Evolutionary conservation across 2,888 invertebrate species (phyloP), one percentile per base, ranked within the genome.

Genomic region (Pristionchus exspectatus): DNA sequence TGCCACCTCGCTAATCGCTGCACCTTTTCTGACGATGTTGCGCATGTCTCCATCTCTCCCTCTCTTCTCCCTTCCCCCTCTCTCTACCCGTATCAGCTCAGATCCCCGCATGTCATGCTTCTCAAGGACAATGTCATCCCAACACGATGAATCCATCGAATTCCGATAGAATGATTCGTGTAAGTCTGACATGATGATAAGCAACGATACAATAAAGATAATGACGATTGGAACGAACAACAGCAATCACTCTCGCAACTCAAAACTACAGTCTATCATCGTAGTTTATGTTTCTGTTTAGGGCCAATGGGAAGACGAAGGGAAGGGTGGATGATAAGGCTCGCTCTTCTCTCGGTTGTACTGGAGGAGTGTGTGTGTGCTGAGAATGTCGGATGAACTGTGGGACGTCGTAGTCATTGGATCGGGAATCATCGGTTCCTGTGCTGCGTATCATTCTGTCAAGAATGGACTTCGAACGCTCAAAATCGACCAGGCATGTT

Each of bases 401-500:
- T 88, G 74, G 72, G 87, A 88, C 33, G 63, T 88, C 24, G 87
- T 74, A 14, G 87, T 88, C 0, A 74, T 88, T 16, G 87, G 87
- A 18, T 50, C 87, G 30, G 74, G 87, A 24, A 88, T 88, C 24
- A 56, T 88, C 54, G 87, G 87, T 10, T 74, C 30, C 14, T 88
- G 87, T n/a, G 72, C 87, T 18, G 72, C 87, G 3, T 88, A 56
- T 56, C 87, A 88, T 24, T 74, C 63, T 0, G 74, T 74, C 27
- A 88, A 56, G 44, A 4, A 33, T 0, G 87, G 87, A 33, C 72
- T 74, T 30, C 30, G 74, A 14, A 74, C 74, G 30, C 72, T 74
- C 54, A 88, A 88, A 44, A 72, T 88, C 16, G 87, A 88, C 16
- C 87, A 88, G 74, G 87, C 56, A 27, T 38, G 27, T 30, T 77